Evolutionary conservation across 2,888 invertebrate genomes (phyloP).

Genomic region (Sepiola atlantica): DNA sequence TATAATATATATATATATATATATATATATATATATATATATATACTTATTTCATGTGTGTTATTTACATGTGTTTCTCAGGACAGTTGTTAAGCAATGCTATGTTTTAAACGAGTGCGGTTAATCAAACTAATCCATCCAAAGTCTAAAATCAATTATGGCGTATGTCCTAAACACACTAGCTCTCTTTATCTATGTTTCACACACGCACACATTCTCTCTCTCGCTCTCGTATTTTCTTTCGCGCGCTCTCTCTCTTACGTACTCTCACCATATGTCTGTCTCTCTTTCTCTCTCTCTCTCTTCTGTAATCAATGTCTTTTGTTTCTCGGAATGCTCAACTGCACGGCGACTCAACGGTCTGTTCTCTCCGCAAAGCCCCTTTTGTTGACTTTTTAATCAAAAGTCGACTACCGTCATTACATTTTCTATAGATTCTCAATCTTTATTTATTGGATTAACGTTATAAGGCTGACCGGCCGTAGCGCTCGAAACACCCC

Average conservation of each 20-base stretch:
- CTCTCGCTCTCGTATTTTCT: no score
- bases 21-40: not conserved
- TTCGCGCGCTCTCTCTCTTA: no score
- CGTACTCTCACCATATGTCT: no score
- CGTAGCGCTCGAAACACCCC: not conserved
- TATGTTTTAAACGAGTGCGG: not conserved
- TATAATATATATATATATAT: not conserved
- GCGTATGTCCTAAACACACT: no score
- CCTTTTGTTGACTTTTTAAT: not conserved
- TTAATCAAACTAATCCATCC: not conserved
- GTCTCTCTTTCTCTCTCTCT: not conserved
- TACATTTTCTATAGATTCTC: not conserved
- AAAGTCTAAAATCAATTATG: slow-evolving; percentile 4
- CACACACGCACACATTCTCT: no score
- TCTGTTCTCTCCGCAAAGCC: slow-evolving; percentile 20
- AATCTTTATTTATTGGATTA: slow-evolving; percentile 32
- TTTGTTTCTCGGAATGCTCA: not conserved
- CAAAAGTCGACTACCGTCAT: not conserved
- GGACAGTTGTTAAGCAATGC: not conserved
- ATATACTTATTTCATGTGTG: not conserved
- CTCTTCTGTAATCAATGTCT: not conserved
- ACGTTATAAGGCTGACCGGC: not conserved
- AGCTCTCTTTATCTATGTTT: no score
- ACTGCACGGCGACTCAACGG: slow-evolving; percentile 23
- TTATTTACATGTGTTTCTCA: not conserved